phyloP scores from a whole-genome alignment of 1,140 invertebrate genomes.

The Sesamia nonagrioides region DNA sequence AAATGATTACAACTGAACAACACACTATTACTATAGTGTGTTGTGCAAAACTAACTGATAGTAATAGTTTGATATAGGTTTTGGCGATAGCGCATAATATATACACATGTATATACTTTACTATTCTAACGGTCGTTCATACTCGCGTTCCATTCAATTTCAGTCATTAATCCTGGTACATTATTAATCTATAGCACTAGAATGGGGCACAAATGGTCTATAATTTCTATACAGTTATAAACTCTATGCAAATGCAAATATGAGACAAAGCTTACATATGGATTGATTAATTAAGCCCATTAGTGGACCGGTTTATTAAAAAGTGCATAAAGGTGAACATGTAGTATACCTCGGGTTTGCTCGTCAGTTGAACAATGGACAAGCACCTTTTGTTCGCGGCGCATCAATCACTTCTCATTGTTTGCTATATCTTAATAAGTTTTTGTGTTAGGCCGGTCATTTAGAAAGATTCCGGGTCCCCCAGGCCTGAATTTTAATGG shows the following conservation, averaged over 20 bases:
- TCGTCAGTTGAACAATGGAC: constrained; percentile 74
- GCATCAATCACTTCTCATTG: constrained; percentile 83
- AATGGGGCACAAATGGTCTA: constrained; percentile 20
- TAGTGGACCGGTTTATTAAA: constrained; percentile 78
- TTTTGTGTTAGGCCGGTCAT: constrained; percentile 82
- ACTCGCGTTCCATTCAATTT: constrained; percentile 10
- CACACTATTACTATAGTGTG: no score
- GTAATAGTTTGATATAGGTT: no score
- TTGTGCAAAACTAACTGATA: no score
- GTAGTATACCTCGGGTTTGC: constrained; percentile 54
- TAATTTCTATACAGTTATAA: constrained; percentile 23
- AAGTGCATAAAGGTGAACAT: constrained; percentile 68
- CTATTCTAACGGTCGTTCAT: constrained; percentile 9
- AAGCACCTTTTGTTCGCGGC: constrained; percentile 75
- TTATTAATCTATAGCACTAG: constrained; percentile 4
- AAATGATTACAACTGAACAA: no score
- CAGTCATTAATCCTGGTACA: constrained; percentile 14
- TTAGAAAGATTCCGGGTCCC: constrained; percentile 81
- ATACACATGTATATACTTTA: no score
- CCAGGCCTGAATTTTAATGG: constrained; percentile 72
- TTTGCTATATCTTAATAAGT: constrained; percentile 85
- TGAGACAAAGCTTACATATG: constrained; percentile 58
- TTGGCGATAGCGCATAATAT: no score
- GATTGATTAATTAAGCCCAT: constrained; percentile 81
- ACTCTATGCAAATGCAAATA: constrained; percentile 36